Base-by-base conservation (phyloP, 2,113 vertebrate genomes). In the Semnornis frantzii region DNA sequence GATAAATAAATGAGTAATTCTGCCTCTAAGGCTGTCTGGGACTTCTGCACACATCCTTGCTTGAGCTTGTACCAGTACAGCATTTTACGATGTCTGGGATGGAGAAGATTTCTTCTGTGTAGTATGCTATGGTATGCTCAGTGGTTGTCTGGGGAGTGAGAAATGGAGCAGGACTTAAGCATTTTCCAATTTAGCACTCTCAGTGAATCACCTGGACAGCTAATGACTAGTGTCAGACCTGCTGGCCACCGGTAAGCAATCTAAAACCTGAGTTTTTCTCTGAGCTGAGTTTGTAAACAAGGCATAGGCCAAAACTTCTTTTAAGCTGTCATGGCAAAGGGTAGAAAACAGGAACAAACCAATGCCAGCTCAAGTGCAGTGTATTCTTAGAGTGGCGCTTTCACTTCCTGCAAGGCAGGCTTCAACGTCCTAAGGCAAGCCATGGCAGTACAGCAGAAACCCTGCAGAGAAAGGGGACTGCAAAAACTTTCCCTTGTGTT, bases 1-100 rank as follows among this genome's bases (percentile, higher is more conserved):
- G 94, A 89, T 87, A 54, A 37, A 80, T 74, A 80, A 82, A 79
- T 89, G 87, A 92, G 70, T 88, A 93, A 96, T 93, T 62, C 48
- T 83, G 81, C 83, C 87, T 93, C 42, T 71, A 81, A 95, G 92
- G 87, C 82, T 85, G 52, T 92, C 78, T 76, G 90, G 46, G 37
- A 77, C 71, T 94, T 93, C 73, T 69, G 65, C 60, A 87, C 72
- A 68, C 76, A 85, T 87, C 78, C 81, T 87, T 85, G 91, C 92
- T 97, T 82, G 23, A 57, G 70, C 85, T 82, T 92, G 77, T 62
- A 71, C 85, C 48, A 39, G 30, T 33, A 66, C 59, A 42, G 14
- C 84, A 63, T 92, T 72, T 74, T 94, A 95, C 77, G 6, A 4
- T 50, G 65, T 84, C 94, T 92, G 55, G 62, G 50, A 64, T 25